These are phyloP conservation scores for Myotis myotis DNA, from an alignment of 2,797 vertebrate genomes.

Conservation along the genomic window DNA sequence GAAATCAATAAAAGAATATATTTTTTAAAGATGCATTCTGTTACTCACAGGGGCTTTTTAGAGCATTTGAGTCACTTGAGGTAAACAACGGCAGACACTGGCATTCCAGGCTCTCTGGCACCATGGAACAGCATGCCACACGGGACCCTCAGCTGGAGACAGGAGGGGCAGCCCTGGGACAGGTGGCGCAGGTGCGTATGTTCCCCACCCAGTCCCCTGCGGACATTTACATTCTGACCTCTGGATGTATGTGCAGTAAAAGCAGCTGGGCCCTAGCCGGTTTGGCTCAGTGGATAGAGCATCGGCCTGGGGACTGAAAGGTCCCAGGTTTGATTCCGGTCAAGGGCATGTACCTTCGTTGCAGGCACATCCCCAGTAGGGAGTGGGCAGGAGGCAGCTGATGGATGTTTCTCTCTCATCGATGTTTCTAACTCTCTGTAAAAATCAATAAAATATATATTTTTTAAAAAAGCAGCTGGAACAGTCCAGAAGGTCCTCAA, in stretches of 20 bases:
- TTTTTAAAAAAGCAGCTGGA: not conserved
- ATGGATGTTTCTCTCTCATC: too few species aligned
- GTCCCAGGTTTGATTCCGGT: too few species aligned
- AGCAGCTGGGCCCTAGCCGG: too few species aligned
- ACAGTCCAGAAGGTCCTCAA: not conserved
- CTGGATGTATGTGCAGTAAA: not conserved
- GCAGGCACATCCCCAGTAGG: too few species aligned
- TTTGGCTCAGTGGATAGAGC: too few species aligned
- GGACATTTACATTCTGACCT: not conserved
- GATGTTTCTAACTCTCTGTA: too few species aligned
- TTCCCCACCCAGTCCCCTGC: not conserved
- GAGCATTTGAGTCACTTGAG: not conserved
- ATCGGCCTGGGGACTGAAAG: too few species aligned
- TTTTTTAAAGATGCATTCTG: not conserved
- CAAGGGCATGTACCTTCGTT: too few species aligned
- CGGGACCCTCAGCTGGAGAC: not conserved
- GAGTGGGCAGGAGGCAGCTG: too few species aligned
- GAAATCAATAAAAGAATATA: too few species aligned
- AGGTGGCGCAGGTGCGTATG: rapidly evolving
- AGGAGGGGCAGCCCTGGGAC: rapidly evolving
- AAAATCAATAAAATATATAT: too few species aligned
- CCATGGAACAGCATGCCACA: rapidly evolving
- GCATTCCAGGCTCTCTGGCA: not conserved
- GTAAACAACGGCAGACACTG: not conserved
- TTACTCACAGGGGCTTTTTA: not conserved